A percentile compares a stretch with the other conserved stretches of the same genome.
phyloP scores from a whole-genome alignment of 2,888 invertebrate genomes.

The Priapulus caudatus region DNA sequence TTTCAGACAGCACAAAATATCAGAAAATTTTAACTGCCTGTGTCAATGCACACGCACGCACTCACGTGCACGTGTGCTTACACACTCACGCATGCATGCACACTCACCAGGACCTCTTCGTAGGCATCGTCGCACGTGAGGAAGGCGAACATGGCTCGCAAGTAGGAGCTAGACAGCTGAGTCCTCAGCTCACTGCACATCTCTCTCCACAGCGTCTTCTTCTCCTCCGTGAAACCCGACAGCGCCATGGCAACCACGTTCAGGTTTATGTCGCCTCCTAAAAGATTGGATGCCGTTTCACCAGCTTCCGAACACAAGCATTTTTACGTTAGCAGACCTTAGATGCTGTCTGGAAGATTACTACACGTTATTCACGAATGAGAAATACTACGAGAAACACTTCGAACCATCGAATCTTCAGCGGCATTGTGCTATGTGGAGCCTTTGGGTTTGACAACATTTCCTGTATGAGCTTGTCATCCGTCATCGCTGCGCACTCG shows the following conservation, averaged over 20 bases:
- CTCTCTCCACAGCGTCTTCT: conserved; percentile 62
- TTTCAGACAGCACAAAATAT: no score
- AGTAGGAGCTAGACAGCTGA: conserved; percentile 74
- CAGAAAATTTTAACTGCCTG: no score
- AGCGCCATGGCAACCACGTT: conserved; percentile 62
- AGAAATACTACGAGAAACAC: no score
- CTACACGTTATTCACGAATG: not conserved
- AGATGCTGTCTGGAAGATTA: conserved; percentile 4
- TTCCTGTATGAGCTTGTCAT: no score
- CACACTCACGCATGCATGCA: no score
- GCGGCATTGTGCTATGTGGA: no score
- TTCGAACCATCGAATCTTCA: no score
- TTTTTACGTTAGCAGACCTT: not conserved
- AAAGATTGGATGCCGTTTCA: not conserved
- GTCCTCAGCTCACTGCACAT: conserved; percentile 58
- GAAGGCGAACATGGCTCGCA: conserved; percentile 80
- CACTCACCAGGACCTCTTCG: conserved; percentile 60
- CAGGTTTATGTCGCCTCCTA: conserved; percentile 28
- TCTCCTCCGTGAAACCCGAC: conserved; percentile 67
- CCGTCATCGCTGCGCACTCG: no score
- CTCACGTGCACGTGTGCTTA: no score
- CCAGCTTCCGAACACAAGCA: not conserved
- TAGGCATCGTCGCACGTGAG: conserved; percentile 67
- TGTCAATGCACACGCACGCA: no score
- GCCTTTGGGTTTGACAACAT: no score